These are phyloP conservation scores for Paramacrobiotus metropolitanus DNA, from an alignment of 1,140 invertebrate species.

Conservation along the genomic window DNA sequence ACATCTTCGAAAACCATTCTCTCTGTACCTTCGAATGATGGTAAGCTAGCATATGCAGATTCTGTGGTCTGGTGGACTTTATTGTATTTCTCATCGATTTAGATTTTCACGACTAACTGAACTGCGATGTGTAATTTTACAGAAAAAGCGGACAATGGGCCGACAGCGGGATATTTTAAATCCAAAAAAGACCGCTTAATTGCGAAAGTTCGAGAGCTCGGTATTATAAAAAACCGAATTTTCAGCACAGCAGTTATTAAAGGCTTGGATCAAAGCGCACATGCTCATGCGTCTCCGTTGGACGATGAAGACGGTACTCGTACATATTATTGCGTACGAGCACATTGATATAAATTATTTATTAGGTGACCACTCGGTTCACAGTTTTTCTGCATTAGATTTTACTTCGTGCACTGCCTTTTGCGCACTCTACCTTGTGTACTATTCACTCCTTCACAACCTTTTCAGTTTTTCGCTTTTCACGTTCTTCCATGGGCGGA, in stretches of 20 bases:
- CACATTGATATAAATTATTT: not conserved
- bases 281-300: not conserved
- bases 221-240: slow-evolving; percentile 35
- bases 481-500: too few species aligned
- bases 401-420: not conserved
- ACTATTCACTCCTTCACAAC: too few species aligned
- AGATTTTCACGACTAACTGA: too few species aligned
- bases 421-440: too few species aligned
- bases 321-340: not conserved
- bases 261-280: slow-evolving; percentile 25
- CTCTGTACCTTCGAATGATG: too few species aligned
- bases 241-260: slow-evolving; percentile 83
- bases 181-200: not conserved
- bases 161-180: not conserved
- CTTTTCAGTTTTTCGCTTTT: too few species aligned
- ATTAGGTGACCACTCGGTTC: not conserved
- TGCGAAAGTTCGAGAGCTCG: not conserved
- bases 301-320: not conserved
- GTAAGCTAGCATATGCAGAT: too few species aligned
- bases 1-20: too few species aligned
- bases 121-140: not conserved
- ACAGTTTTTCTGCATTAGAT: not conserved
- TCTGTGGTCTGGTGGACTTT: too few species aligned
- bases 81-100: too few species aligned
- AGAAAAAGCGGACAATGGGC: not conserved